A percentile compares a stretch with the other conserved stretches of the same genome.
Conservation (phyloP, 1,140 invertebrate species). For the Microvelia longipes region DNA sequence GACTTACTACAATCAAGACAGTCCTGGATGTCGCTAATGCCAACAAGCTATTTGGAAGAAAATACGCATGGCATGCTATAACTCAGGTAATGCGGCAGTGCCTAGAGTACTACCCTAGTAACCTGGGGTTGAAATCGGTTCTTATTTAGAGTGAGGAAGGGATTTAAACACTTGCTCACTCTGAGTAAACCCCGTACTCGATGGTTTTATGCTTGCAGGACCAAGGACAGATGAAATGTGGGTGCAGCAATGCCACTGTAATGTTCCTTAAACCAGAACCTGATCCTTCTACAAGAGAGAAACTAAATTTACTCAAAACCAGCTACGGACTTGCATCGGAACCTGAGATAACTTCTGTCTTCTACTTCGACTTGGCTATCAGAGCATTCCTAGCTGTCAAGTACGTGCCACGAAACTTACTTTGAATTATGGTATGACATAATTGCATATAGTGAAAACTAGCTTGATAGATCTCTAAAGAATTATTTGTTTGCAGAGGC, state of each 20-base stretch:
- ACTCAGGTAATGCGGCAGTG: slow-evolving; percentile 31
- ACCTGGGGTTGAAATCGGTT: too few relatives aligned
- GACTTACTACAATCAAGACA: slow-evolving; percentile 45
- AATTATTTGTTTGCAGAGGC: slow-evolving; percentile 24
- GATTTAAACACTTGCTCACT: too few relatives aligned
- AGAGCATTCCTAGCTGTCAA: slow-evolving; percentile 56
- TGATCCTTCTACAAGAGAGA: slow-evolving; percentile 40
- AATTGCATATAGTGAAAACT: too few relatives aligned
- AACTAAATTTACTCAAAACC: slow-evolving; percentile 45
- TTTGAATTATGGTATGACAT: too few relatives aligned
- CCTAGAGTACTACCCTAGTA: too few relatives aligned
- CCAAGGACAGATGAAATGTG: slow-evolving; percentile 47
- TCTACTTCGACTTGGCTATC: slow-evolving; percentile 70
- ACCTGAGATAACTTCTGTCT: slow-evolving; percentile 56
- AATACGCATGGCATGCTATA: slow-evolving; percentile 45
- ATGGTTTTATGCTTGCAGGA: slow-evolving; percentile 33
- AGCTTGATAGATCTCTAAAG: too few relatives aligned
- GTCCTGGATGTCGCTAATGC: slow-evolving; percentile 41
- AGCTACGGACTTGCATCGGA: slow-evolving; percentile 49
- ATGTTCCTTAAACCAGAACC: slow-evolving; percentile 46
- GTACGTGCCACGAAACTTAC: slow-evolving; percentile 33
- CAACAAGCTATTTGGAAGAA: slow-evolving; percentile 32
- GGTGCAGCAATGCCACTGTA: slow-evolving; percentile 50
- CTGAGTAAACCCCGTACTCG: too few relatives aligned
- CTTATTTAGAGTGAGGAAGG: too few relatives aligned